Conservation (phyloP, 2,888 invertebrate genomes). For the Leptura quadrifasciata region DNA sequence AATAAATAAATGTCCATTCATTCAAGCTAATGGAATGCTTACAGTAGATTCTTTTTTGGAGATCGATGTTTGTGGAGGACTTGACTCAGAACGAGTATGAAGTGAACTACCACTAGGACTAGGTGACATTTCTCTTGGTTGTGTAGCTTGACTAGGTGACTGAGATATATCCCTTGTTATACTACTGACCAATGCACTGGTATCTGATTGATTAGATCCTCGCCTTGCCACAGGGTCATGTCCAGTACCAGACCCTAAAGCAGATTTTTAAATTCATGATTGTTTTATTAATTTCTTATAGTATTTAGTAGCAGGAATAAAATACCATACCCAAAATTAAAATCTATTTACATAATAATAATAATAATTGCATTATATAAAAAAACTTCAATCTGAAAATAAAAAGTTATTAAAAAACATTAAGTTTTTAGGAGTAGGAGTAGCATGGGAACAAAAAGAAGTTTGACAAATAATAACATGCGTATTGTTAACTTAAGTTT, state of each 20-base stretch:
- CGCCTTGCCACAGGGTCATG: constrained; percentile 72
- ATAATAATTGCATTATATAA: no score
- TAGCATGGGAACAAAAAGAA: no score
- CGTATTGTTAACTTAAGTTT: no score
- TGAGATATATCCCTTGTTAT: constrained; percentile 79
- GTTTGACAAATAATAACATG: no score
- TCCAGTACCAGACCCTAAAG: constrained; percentile 71
- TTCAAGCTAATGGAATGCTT: constrained; percentile 44
- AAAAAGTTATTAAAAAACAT: no score
- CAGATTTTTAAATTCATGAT: background rate
- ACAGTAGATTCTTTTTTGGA: constrained; percentile 69
- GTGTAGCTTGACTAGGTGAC: constrained; percentile 76
- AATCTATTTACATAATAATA: no score
- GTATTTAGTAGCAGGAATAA: no score
- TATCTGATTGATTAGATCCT: constrained; percentile 78
- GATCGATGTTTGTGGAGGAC: constrained; percentile 74
- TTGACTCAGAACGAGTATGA: constrained; percentile 75
- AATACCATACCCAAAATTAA: no score
- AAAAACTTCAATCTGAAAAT: no score
- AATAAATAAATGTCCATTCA: constrained; percentile 22
- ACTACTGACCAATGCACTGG: constrained; percentile 79
- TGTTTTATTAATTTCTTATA: no score
- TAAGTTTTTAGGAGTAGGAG: no score
- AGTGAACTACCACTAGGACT: constrained; percentile 76
- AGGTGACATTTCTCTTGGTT: constrained; percentile 75